Percentiles rank a stretch among this genome's conserved stretches.
These are phyloP conservation scores for Monarcha castaneiventris DNA, from an alignment of 2,113 vertebrate genomes.

Conservation along the genomic window DNA sequence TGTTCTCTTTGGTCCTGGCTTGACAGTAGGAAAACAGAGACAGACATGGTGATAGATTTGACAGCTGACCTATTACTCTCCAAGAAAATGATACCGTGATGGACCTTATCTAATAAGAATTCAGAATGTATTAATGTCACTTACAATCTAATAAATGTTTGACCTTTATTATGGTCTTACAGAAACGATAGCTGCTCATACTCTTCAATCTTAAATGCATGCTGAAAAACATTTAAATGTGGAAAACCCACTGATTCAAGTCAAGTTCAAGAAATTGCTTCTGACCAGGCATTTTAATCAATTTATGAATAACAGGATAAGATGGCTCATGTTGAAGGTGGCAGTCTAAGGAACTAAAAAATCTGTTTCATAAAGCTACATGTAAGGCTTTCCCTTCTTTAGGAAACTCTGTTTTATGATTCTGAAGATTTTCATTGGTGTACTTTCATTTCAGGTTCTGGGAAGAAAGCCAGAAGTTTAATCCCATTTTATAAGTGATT, in stretches of 20 bases:
- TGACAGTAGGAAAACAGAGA: neutral
- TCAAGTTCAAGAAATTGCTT: slow-evolving; percentile 41
- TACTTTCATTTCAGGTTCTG: slow-evolving; percentile 1
- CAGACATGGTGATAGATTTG: neutral
- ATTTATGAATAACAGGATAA: slow-evolving; percentile 35
- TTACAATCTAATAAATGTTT: slow-evolving; percentile 54
- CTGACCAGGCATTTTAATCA: slow-evolving; percentile 45
- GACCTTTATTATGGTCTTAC: slow-evolving; percentile 60
- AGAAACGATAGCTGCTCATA: slow-evolving; percentile 40
- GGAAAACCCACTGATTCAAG: slow-evolving; percentile 1
- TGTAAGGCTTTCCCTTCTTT: neutral
- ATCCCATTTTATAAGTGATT: slow-evolving; percentile 16
- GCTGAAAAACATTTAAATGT: neutral
- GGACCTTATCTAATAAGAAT: slow-evolving; percentile 45
- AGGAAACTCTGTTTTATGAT: neutral
- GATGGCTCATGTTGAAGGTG: neutral
- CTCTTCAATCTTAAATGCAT: slow-evolving; percentile 22
- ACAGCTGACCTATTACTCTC: slow-evolving; percentile 41
- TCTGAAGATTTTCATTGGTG: neutral
- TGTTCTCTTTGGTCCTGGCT: neutral
- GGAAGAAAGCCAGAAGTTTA: slow-evolving; percentile 50
- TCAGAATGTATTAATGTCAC: slow-evolving; percentile 23
- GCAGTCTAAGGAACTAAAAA: neutral
- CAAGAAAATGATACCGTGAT: slow-evolving; percentile 49
- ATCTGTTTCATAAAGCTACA: neutral